Evolutionary conservation across 1,140 invertebrate species (phyloP), one percentile per base, ranked within the genome.

Genomic region (Proales similis): DNA sequence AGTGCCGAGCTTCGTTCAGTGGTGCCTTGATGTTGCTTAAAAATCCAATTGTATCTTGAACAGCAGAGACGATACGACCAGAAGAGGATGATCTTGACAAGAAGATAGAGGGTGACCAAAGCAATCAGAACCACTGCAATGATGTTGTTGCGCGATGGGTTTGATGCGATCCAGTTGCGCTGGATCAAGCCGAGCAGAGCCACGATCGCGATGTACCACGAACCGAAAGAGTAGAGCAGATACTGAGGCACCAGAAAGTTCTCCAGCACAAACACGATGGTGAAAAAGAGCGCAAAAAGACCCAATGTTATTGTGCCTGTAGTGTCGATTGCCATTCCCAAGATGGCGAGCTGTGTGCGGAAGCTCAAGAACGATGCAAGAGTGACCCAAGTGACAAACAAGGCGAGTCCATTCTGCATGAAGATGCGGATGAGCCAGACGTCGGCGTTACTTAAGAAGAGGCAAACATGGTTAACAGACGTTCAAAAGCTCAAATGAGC

Each of bases 311-410:
- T 63, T 1, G 67, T 66, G 9, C 65, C 60, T n/a, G n/a, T n/a
- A n/a, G 6, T 64, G 17, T 19, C 64, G 33, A 22, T 53, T 36
- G 3, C 43, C 63, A 24, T 39, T 51, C 29, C 30, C 46, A 2
- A 61, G 42, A 53, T 69, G 11, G 65, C 65, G 38, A 72, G 43
- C 22, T 68, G 66, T 7, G 69, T 60, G 6, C 66, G 69, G 45
- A 72, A 63, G 53, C 71, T 74, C 5, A 73, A 49, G 3, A 71
- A 53, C 4, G 70, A 67, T 17, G 72, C 72, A 4, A 74, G 65
- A 12, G 67, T 68, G 1, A 68, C 64, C 71, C 70, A 73, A 4
- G 68, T 67, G 0, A 70, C 73, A 61, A 72, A 74, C 32, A 72
- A 65, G 4, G 68, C 69, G 7, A 74, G 48, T 7, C 72, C 71